A percentile compares a stretch with the other conserved stretches of the same genome.
phyloP scores from a whole-genome alignment of 2,797 vertebrate species.

The Synaphobranchus kaupii region DNA sequence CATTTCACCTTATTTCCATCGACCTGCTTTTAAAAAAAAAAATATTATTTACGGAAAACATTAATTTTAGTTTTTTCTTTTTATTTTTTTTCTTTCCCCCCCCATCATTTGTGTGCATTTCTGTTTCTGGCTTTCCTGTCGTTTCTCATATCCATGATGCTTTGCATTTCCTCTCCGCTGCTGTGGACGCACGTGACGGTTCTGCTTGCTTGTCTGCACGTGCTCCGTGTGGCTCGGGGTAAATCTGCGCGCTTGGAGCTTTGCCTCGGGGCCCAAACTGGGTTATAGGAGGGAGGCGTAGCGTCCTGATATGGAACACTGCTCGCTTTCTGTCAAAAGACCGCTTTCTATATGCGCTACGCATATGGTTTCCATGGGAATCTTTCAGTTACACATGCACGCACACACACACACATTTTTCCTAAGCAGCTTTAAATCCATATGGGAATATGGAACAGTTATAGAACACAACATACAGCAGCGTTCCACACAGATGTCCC shows the following conservation, averaged over 20 bases:
- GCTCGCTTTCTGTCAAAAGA: background rate
- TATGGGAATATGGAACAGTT: background rate
- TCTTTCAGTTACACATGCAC: background rate
- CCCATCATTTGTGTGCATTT: slow-evolving; percentile 59
- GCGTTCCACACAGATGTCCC: background rate
- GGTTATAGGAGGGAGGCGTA: background rate
- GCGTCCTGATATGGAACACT: background rate
- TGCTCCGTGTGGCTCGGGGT: background rate
- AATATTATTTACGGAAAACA: background rate
- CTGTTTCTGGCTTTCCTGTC: slow-evolving; percentile 45
- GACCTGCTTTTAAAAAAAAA: background rate
- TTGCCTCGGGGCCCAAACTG: background rate
- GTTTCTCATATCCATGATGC: background rate
- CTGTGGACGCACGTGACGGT: background rate
- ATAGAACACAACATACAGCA: background rate
- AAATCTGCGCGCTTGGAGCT: background rate
- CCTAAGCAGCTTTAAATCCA: background rate
- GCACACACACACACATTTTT: background rate
- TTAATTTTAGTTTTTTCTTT: slow-evolving; percentile 25
- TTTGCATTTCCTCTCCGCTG: background rate
- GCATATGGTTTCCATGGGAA: too few species aligned
- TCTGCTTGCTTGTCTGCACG: background rate
- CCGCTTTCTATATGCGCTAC: background rate
- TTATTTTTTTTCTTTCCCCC: slow-evolving; percentile 51
- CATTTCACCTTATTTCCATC: background rate